Evolutionary conservation across 2,113 vertebrate genomes (phyloP), one percentile per base, ranked within the genome.

Genomic region (Brevimyrus niger): DNA sequence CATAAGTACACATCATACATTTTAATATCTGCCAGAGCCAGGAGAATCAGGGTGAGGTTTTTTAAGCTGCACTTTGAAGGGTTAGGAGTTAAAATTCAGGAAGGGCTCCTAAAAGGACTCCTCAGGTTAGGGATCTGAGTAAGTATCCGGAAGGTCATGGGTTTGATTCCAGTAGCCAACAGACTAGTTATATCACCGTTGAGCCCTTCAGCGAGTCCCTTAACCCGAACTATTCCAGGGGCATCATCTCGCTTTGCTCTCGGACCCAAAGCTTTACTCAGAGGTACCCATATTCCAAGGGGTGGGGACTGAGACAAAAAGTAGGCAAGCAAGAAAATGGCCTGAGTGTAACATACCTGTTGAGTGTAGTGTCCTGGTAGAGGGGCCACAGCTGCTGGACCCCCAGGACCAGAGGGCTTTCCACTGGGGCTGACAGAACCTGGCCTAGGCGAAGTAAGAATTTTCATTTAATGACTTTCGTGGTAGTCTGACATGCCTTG

Each of bases 391-490:
- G 94, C 93, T 92, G 96, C 93, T 93, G 96, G 96, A 90, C 96
- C 95, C 21, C 92, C 94, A 38, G 95, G 94, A 95, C 97, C 98
- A 89, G 98, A 96, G 1, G 96, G 93, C 92, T 99, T 99, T 92
- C 98, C 97, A 89, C 97, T 99, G 92, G 98, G 98, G 94, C 98
- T 99, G 92, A 97, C 97, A 94, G 98, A 99, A 89, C 97, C 97
- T 94, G 98, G 98, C 95, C 98, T 99, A 92, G 88, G 13, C 44
- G 23, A 9, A 31, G 86, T 23, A 9, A 42, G 9, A 17, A 69
- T 31, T 13, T 13, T 69, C 61, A 69, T 31, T 88, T 61, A 88
- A 65, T 35, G 19, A 73, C n/a, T n/a, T n/a, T n/a, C n/a, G n/a
- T n/a, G n/a, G n/a, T n/a, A n/a, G n/a, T n/a, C n/a, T n/a, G n/a